Percentiles rank a stretch among this genome's conserved stretches.
Evolutionary conservation across 2,113 vertebrate species (phyloP).

Genomic region (Capreolus pygargus): DNA sequence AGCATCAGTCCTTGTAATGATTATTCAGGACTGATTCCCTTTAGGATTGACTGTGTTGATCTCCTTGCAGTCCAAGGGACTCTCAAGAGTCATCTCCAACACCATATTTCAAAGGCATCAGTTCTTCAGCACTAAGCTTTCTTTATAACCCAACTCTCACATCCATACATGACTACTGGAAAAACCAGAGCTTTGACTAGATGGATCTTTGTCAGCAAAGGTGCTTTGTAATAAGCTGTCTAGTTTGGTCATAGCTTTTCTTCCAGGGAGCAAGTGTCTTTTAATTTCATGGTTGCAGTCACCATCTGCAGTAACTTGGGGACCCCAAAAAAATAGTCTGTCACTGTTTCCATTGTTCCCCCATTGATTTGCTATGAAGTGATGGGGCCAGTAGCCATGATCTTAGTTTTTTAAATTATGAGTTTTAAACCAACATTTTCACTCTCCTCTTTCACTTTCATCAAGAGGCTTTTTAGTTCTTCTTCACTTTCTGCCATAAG

Average conservation of each 20-base stretch:
- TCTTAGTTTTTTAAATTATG: neutral
- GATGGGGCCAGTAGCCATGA: neutral
- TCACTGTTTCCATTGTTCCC: neutral
- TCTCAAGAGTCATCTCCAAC: neutral
- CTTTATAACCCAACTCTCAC: neutral
- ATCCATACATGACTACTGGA: neutral
- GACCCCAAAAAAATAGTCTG: neutral
- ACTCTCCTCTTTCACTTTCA: neutral
- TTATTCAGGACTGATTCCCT: neutral
- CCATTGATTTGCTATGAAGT: neutral
- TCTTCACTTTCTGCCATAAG: neutral
- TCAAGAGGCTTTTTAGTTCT: neutral
- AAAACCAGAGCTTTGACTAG: neutral
- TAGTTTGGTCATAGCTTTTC: neutral
- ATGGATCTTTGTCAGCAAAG: neutral
- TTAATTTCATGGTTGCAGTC: neutral
- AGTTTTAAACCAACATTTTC: neutral
- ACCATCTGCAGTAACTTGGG: neutral
- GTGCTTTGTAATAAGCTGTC: neutral
- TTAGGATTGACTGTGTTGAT: neutral
- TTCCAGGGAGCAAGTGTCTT: neutral
- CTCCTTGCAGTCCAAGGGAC: neutral
- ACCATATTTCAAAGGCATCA: neutral
- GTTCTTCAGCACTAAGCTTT: neutral
- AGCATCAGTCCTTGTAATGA: neutral